Conservation (phyloP, 1,140 invertebrate species). For the Papilio xuthus region DNA sequence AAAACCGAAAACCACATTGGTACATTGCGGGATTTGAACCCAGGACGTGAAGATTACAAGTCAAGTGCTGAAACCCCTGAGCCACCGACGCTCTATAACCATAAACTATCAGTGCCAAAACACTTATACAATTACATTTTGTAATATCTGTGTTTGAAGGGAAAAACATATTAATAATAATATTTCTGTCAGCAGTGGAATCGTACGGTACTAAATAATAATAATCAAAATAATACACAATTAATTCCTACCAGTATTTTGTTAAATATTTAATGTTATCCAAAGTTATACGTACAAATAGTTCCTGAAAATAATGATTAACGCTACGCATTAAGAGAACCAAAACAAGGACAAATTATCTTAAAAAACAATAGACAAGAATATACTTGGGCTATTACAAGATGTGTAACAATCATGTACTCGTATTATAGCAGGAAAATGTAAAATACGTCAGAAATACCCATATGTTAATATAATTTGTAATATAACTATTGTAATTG, state of each 20-base stretch:
- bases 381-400: constrained; percentile 20
- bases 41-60: no score
- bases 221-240: not conserved
- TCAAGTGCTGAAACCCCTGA: no score
- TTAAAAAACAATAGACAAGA: not conserved
- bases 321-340: not conserved
- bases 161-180: no score
- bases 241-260: not conserved
- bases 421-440: constrained; percentile 9
- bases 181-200: no score
- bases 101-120: no score
- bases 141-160: no score
- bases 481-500: no score
- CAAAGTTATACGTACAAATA: not conserved
- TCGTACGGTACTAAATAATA: no score
- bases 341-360: constrained; percentile 17
- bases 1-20: no score
- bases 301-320: constrained; percentile 9
- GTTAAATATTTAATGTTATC: not conserved
- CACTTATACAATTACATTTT: no score
- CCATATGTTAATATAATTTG: not conserved
- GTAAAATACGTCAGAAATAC: not conserved
- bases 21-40: no score
- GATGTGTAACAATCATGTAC: constrained; percentile 4
- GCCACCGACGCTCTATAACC: no score